Evolutionary conservation across 2,797 vertebrate species (phyloP).

Genomic region (Echiichthys vipera): DNA sequence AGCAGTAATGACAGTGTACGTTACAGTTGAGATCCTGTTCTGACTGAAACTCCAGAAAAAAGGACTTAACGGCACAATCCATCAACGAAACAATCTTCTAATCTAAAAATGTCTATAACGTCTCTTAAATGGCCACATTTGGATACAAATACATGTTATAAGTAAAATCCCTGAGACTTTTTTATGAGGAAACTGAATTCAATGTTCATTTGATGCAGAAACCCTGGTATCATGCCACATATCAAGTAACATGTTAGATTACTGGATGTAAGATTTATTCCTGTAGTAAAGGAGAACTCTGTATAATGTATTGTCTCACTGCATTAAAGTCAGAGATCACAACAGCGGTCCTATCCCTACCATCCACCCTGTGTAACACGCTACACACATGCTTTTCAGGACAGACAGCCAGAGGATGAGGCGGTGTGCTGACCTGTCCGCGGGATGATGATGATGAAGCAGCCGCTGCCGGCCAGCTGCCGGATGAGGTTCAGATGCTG

Average conservation of each 20-base stretch:
- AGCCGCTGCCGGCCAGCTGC: slow-evolving; percentile 92
- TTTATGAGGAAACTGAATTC: not conserved
- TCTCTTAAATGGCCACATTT: not conserved
- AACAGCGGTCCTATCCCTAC: not conserved
- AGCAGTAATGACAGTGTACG: no score
- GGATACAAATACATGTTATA: not conserved
- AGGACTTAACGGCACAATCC: no score
- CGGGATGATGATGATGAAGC: slow-evolving; percentile 98
- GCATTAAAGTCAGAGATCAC: not conserved
- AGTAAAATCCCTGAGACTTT: not conserved
- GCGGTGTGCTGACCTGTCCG: slow-evolving; percentile 87
- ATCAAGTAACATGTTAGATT: not conserved
- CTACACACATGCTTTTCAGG: not conserved
- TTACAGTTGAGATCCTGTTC: not conserved
- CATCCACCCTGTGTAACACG: not conserved
- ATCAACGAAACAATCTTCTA: not conserved
- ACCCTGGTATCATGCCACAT: no score
- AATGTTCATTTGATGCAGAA: no score
- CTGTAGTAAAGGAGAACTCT: not conserved
- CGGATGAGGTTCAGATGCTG: slow-evolving; percentile 91
- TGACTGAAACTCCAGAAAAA: not conserved
- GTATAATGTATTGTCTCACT: not conserved
- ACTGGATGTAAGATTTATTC: not conserved
- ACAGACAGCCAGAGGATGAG: not conserved
- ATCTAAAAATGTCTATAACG: not conserved